Percentiles rank a stretch among this genome's conserved stretches.
These are phyloP conservation scores for Halictus rubicundus DNA, from an alignment of 1,140 invertebrate genomes.

Conservation along the genomic window DNA sequence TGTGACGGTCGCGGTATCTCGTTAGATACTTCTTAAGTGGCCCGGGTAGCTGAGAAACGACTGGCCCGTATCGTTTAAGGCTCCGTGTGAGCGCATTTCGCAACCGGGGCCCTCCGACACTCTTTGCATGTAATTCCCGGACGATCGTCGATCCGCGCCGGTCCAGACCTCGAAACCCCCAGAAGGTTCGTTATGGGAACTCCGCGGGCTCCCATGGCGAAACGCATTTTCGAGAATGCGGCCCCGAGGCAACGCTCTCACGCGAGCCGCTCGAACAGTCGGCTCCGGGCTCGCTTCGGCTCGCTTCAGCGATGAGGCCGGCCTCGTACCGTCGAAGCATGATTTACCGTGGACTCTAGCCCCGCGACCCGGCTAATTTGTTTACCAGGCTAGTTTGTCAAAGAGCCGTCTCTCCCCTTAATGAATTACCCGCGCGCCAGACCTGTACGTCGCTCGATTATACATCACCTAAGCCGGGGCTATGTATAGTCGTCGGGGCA, in stretches of 20 bases:
- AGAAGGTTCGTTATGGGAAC: slow-evolving; percentile 41
- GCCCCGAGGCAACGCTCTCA: slow-evolving; percentile 38
- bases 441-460: no score
- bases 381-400: slow-evolving; percentile 38
- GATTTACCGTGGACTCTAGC: slow-evolving; percentile 45
- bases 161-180: not conserved
- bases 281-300: not conserved
- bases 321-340: slow-evolving; percentile 47
- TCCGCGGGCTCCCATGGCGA: slow-evolving; percentile 42
- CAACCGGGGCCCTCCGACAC: not conserved
- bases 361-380: slow-evolving; percentile 27
- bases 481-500: no score
- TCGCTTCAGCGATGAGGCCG: not conserved
- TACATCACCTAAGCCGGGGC: no score
- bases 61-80: not conserved
- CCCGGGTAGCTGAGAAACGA: not conserved
- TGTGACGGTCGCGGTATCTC: not conserved
- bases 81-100: not conserved
- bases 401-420: not conserved
- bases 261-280: not conserved
- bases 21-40: not conserved
- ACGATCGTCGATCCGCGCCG: slow-evolving; percentile 5
- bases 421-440: no score
- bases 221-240: slow-evolving; percentile 34
- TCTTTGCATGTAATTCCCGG: slow-evolving; percentile 16